Conservation (phyloP, 2,797 vertebrate species). For the Erethizon dorsatum region DNA sequence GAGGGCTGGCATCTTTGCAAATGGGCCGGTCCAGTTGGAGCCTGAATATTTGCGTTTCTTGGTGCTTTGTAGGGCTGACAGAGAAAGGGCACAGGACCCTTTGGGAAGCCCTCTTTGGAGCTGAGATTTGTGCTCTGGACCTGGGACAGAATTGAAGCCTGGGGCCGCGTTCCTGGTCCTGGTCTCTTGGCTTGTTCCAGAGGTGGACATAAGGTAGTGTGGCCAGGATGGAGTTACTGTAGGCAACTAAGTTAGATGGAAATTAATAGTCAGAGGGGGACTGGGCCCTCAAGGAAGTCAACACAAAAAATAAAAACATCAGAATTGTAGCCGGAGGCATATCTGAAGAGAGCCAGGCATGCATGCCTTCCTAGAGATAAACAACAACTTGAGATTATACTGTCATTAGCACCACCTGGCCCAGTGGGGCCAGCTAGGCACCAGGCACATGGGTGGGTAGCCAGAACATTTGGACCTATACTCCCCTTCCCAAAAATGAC, state of each 20-base stretch:
- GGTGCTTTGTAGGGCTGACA: neutral
- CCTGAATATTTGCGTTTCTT: slow-evolving; percentile 34
- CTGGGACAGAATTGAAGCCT: neutral
- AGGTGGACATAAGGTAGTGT: neutral
- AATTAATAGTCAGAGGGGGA: neutral
- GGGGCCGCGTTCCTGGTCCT: neutral
- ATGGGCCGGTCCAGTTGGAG: neutral
- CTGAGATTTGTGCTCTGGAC: neutral
- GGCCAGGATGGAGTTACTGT: neutral
- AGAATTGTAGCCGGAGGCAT: neutral
- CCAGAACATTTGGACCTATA: neutral
- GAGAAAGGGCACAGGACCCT: neutral
- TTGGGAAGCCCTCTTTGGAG: neutral
- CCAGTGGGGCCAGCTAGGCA: neutral
- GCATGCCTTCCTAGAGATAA: neutral
- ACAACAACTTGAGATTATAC: rapidly evolving
- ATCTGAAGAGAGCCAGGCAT: neutral
- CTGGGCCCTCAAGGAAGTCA: neutral
- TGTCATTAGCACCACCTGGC: neutral
- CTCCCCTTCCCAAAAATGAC: neutral
- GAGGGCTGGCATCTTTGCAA: neutral
- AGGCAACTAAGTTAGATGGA: neutral
- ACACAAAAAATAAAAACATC: neutral
- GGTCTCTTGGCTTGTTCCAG: neutral
- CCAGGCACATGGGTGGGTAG: neutral